Base-by-base conservation (phyloP, 2,113 vertebrate species). In the Tragelaphus scriptus region DNA sequence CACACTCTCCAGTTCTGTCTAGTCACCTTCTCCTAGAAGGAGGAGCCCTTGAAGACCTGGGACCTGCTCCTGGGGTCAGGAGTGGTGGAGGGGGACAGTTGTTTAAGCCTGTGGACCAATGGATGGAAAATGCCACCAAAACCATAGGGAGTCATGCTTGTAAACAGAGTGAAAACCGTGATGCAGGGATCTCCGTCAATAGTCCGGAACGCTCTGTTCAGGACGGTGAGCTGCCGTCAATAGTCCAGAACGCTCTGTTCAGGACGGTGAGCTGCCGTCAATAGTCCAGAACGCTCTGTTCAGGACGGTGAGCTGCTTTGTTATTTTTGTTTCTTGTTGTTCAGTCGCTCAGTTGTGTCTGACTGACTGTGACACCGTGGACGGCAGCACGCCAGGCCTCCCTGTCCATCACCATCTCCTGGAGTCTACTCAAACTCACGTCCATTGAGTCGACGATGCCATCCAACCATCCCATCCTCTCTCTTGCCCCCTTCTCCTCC, bases 371-470 rank as follows among this genome's bases (percentile, higher is more conserved):
- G n/a, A 23, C n/a, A 5, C 19, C 5, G 0, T 23, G 19, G n/a
- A 71, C 10, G 3, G 1, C 68, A 71, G 19, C n/a, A 12, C 0
- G 0, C 19, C 2, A 40, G n/a, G 68, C 68, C n/a, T 40, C 68
- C 68, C 68, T 75, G 68, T 36, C n/a, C 68, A 3, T 40, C 68
- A 40, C 68, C 19, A 23, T 12, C n/a, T 75, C 68, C 10, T 0
- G 4, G 68, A 12, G 5, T 75, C 40, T 6, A 40, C n/a, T 6
- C n/a, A 40, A 3, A 75, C 19, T 40, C 19, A 71, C 3, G 68
- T 40, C n/a, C 19, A 6, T 6, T 6, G 68, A 75, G n/a, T 40
- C 0, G 0, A 6, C 0, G 19, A 40, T 75, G n/a, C n/a, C 19
- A 0, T 23, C 19, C 68, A 12, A 3, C 19, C 68, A 71, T 71